phyloP scores from a whole-genome alignment of 35 echinoderm and acorn worm species.

The Strongylocentrotus purpuratus region DNA sequence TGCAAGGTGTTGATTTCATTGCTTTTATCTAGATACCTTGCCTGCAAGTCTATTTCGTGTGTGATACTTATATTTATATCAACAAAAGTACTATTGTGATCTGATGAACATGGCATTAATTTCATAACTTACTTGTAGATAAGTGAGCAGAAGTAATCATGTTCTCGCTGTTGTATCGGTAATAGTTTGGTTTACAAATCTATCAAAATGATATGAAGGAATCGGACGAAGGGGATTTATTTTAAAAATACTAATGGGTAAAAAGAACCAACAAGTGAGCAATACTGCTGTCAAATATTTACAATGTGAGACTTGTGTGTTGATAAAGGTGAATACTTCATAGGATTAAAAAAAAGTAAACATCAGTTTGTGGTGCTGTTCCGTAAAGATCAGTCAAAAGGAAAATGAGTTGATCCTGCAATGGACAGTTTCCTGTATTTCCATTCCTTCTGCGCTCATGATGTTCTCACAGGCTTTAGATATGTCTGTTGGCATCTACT shows the following conservation, averaged over 20 bases:
- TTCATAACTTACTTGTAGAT: neutral
- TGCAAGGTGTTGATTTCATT: neutral
- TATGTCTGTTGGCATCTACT: neutral
- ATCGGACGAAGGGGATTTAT: neutral
- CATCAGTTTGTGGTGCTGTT: too few relatives aligned
- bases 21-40: neutral
- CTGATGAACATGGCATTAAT: neutral
- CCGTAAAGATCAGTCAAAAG: neutral
- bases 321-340: neutral
- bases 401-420: neutral
- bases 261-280: neutral
- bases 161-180: neutral
- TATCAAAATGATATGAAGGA: neutral
- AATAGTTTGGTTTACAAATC: neutral
- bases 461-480: neutral
- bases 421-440: too few relatives aligned
- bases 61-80: neutral
- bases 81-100: neutral
- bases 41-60: neutral
- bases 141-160: neutral
- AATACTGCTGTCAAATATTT: neutral
- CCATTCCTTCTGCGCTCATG: neutral
- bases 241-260: neutral
- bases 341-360: too few relatives aligned
- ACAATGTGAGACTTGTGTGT: neutral